Base-by-base conservation (phyloP, 2,797 vertebrate genomes). In the Crenuchus spilurus region DNA sequence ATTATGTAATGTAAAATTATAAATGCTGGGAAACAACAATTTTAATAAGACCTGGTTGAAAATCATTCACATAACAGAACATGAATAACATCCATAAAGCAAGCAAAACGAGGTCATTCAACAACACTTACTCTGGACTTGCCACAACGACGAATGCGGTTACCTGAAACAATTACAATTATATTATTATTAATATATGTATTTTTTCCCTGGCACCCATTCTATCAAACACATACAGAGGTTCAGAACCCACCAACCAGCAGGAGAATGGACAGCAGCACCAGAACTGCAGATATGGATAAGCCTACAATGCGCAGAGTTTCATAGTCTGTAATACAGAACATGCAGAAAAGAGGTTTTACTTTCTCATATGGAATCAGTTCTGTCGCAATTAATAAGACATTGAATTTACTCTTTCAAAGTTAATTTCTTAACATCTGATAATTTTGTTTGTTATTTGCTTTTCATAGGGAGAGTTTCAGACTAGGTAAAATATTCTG, bases 231-330 rank as follows among this genome's bases (percentile, higher is more conserved):
- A 54, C 20, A 79, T 49, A 67, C 16, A 52, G 6, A 31, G 0
- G 3, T 30, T 24, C 39, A 75, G 64, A 28, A 87, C 86, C 76
- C 80, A 93, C 93, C 90, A 75, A 85, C 76, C 80, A 94, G 73
- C 51, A 94, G 77, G 22, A 93, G 0, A 72, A 93, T 1, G 4
- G 92, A 90, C 18, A 94, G 81, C 35, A 93, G 33, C 14, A 90
- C 87, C 13, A 94, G 20, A 55, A 92, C 0, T 1, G 87, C 92
- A 0, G 90, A 87, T 5, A 94, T 85, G 42, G 75, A 46, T 77
- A 94, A 87, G 52, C 93, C 93, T 49, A 84, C 87, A 11, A 91
- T 44, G 28, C 91, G 84, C 31, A 94, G 88, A 24, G 77, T 92
- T 11, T 91, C 0, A 67, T 94, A 93, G 79, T 93, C 92, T 93